Conservation (phyloP, 2,888 invertebrate species). For the Archips xylosteana region DNA sequence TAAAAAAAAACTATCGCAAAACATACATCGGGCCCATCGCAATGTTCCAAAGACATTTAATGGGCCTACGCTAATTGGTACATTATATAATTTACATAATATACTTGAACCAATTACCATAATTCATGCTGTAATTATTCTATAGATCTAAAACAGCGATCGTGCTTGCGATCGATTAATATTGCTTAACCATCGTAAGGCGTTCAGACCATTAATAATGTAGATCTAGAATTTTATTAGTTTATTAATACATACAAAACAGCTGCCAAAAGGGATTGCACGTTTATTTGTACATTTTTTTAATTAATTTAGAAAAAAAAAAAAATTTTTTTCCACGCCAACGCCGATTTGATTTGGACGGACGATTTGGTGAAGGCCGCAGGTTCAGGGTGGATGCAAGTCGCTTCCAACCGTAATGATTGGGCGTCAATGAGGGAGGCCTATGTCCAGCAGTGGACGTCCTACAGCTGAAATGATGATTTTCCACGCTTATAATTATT, state of each 20-base stretch:
- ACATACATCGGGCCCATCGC: not conserved
- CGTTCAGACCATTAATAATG: not conserved
- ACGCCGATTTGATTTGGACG: too few species aligned
- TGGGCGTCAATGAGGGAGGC: too few species aligned
- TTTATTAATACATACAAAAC: not conserved
- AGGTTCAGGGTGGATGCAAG: too few species aligned
- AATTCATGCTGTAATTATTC: slow-evolving; percentile 7
- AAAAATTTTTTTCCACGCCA: too few species aligned
- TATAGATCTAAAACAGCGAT: slow-evolving; percentile 6
- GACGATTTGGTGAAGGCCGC: too few species aligned
- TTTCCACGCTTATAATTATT: too few species aligned
- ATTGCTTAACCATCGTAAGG: slow-evolving; percentile 8
- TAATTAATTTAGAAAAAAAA: too few species aligned
- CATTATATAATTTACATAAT: not conserved
- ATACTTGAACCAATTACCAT: not conserved
- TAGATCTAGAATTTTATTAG: not conserved
- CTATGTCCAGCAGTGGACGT: too few species aligned
- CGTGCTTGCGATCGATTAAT: not conserved
- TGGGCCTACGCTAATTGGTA: not conserved
- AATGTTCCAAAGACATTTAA: not conserved
- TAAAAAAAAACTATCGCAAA: not conserved
- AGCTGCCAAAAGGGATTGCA: not conserved
- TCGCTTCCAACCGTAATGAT: too few species aligned
- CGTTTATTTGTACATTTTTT: not conserved
- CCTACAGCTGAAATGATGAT: too few species aligned